Percentiles rank a stretch among this genome's conserved stretches.
Conservation (phyloP, 2,888 invertebrate genomes). For the Sicus ferrugineus region DNA sequence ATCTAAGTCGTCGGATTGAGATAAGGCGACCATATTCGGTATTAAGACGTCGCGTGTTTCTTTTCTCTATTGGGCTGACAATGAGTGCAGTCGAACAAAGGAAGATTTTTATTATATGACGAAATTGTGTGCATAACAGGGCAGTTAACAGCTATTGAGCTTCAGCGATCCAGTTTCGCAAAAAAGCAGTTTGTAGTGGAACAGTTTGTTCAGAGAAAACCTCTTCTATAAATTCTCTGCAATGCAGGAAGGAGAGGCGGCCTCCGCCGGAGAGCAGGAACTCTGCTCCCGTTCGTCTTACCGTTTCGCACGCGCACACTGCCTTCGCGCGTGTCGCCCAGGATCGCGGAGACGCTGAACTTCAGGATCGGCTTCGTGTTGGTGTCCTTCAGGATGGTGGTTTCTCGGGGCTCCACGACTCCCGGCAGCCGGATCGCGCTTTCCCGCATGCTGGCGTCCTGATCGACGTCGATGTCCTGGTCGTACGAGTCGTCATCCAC, state of each 20-base stretch:
- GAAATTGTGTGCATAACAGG: no score
- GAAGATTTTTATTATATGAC: no score
- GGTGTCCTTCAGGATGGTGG: conserved; percentile 63
- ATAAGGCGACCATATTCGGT: no score
- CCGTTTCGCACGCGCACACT: conserved; percentile 65
- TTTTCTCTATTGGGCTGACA: no score
- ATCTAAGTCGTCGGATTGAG: no score
- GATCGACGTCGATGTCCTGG: conserved; percentile 49
- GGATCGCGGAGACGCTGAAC: conserved; percentile 91
- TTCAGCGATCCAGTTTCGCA: no score
- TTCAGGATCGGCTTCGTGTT: conserved; percentile 80
- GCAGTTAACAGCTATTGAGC: no score
- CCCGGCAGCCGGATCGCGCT: conserved; percentile 54
- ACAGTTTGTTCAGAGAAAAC: no score
- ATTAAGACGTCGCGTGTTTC: no score
- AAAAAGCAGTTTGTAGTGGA: no score
- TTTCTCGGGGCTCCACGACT: conserved; percentile 48
- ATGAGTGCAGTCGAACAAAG: no score
- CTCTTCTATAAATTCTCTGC: background rate
- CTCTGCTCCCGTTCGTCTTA: conserved; percentile 50
- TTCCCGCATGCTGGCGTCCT: conserved; percentile 35
- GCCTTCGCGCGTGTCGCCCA: conserved; percentile 70
- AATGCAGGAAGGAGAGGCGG: background rate
- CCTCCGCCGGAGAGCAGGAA: background rate
- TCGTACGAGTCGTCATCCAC: conserved; percentile 48